Evolutionary conservation across 2,797 vertebrate genomes (phyloP), one percentile per base, ranked within the genome.

Genomic region (Brachyalestes nurse): DNA sequence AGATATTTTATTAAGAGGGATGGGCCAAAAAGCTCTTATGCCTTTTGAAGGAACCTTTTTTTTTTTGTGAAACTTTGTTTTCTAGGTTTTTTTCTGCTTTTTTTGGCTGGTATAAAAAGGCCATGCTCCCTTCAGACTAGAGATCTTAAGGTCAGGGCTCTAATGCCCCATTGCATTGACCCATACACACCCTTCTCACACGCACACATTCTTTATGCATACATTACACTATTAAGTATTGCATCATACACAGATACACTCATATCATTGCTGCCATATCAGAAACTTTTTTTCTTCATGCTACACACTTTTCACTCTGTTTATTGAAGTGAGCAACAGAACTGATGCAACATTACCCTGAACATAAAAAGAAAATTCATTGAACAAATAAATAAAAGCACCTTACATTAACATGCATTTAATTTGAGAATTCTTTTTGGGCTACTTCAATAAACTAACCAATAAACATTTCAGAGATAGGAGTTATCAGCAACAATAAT

Each of bases 1-100:
- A 85, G 88, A 91, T 91, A 93, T 94, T 94, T 94, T 94, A 93
- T 88, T 92, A 91, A 92, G 88, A 91, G 84, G 83, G 79, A 84
- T 77, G 49, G 14, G 34, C 21, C 61, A 38, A 76, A 87, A 62
- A 87, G 89, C 82, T 90, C 85, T 92, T 79, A 88, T 91, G 91
- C 91, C 88, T 93, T 85, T 91, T 91, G 90, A 82, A 93, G 90
- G 87, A 88, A 91, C 87, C 76, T 88, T 87, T 86, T 64, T 51
- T 72, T 87, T 77, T 84, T 71, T 73, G 61, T 78, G 13, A 0
- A 25, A 5, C 34, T 81, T 23, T 60, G 1, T 86, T 53, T 83
- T 79, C 81, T 87, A 40, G 64, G 10, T 47, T 42, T 53, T 34
- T 72, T 9, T 74, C 62, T 83, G 58, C 66, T 67, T 85, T 88